A percentile compares a stretch with the other conserved stretches of the same genome.
Conservation (phyloP, 2,888 invertebrate species). For the Oligia fasciuncula region DNA sequence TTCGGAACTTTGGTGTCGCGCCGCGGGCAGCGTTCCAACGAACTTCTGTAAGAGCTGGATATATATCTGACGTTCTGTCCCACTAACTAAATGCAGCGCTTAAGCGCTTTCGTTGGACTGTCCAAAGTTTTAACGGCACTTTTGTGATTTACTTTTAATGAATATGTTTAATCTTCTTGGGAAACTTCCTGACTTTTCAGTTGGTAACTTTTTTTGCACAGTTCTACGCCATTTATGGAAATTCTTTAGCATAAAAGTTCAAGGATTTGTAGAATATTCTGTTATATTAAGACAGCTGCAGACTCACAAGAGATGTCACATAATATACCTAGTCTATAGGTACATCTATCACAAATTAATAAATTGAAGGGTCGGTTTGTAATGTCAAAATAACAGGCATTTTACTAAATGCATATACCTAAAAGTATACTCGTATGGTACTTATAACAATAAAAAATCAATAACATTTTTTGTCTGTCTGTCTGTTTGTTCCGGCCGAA, state of each 20-base stretch:
- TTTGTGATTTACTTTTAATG: constrained; percentile 55
- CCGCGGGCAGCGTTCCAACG: constrained; percentile 70
- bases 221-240: constrained; percentile 33
- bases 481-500: no score
- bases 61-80: constrained; percentile 47
- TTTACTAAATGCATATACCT: no score
- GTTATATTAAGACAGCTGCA: neutral
- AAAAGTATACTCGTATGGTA: no score
- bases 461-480: no score
- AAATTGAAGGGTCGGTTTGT: neutral
- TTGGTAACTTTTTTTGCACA: constrained; percentile 17
- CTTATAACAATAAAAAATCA: no score
- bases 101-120: constrained; percentile 31
- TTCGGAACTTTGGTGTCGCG: constrained; percentile 39
- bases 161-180: constrained; percentile 23
- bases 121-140: constrained; percentile 34
- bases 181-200: constrained; percentile 30
- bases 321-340: neutral
- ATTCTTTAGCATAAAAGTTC: constrained; percentile 22
- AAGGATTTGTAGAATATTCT: constrained; percentile 6
- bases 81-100: constrained; percentile 60
- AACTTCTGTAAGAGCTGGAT: constrained; percentile 65
- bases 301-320: constrained; percentile 15
- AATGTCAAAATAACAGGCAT: neutral
- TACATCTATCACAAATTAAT: neutral